These are phyloP conservation scores for Thripadectes ignobilis DNA, from an alignment of 2,797 vertebrate species.

Conservation along the genomic window DNA sequence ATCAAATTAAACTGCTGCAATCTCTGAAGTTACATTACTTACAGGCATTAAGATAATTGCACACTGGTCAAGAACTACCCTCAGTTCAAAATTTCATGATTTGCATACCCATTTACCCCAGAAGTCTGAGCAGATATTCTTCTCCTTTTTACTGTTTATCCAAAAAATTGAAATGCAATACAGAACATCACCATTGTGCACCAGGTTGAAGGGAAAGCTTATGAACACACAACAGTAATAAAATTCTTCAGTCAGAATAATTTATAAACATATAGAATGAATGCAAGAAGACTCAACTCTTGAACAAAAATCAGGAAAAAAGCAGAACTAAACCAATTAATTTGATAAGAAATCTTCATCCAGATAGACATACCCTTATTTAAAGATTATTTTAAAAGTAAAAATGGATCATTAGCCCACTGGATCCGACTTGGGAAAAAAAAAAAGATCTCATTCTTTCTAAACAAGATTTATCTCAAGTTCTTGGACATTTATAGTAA, in stretches of 20 bases:
- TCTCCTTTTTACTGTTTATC: neutral
- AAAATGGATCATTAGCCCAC: neutral
- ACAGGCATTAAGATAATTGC: neutral
- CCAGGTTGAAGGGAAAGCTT: neutral
- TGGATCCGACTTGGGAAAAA: neutral
- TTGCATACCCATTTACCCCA: neutral
- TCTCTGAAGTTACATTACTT: neutral
- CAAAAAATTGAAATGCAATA: neutral
- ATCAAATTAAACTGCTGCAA: neutral
- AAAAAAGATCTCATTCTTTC: neutral
- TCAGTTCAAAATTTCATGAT: neutral
- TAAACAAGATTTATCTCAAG: neutral
- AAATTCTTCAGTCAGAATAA: neutral
- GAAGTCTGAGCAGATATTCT: neutral
- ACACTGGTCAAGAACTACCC: neutral
- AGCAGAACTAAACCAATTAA: neutral
- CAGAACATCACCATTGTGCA: neutral
- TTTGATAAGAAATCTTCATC: neutral
- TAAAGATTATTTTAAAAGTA: neutral
- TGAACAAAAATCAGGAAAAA: neutral
- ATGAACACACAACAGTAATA: neutral
- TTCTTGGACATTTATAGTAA: neutral
- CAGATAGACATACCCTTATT: neutral
- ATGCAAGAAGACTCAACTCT: neutral
- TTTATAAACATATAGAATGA: neutral